A percentile compares a stretch with the other conserved stretches of the same genome.
Conservation (phyloP, 2,888 invertebrate species). For the Sminthurides aquaticus region DNA sequence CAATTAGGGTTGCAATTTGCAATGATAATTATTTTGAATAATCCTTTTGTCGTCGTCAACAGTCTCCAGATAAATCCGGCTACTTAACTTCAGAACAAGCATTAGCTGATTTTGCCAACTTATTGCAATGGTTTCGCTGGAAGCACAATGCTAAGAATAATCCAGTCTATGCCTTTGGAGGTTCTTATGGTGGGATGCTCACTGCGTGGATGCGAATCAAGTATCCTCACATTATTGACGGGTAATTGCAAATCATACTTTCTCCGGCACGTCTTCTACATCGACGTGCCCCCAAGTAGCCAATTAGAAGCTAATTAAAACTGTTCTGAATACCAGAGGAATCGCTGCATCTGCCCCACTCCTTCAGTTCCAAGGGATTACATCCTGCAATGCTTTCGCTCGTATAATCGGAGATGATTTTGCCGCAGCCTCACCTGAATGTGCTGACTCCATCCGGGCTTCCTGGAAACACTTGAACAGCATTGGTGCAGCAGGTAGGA, state of each 20-base stretch:
- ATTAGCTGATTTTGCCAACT: slow-evolving; percentile 80
- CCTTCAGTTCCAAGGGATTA: slow-evolving; percentile 72
- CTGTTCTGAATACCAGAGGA: slow-evolving; percentile 61
- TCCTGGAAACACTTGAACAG: slow-evolving; percentile 68
- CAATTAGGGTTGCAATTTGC: too few relatives aligned
- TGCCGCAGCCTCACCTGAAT: slow-evolving; percentile 53
- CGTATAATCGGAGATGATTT: slow-evolving; percentile 74
- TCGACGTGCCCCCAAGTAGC: too few relatives aligned
- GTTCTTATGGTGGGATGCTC: slow-evolving; percentile 97
- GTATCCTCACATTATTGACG: slow-evolving; percentile 79
- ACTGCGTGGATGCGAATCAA: slow-evolving; percentile 93
- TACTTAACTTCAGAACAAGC: slow-evolving; percentile 86
- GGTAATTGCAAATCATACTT: too few relatives aligned
- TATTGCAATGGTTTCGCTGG: slow-evolving; percentile 63
- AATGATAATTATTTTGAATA: background rate
- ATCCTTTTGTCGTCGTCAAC: slow-evolving; percentile 11
- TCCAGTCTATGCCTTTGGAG: slow-evolving; percentile 75
- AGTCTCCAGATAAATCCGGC: slow-evolving; percentile 61
- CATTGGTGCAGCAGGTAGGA: slow-evolving; percentile 52
- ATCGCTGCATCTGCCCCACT: slow-evolving; percentile 90
- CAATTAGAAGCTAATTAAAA: too few relatives aligned
- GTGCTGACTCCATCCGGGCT: slow-evolving; percentile 62
- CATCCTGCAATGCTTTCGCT: slow-evolving; percentile 67
- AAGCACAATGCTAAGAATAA: slow-evolving; percentile 49
- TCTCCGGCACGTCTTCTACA: too few relatives aligned